phyloP scores from a whole-genome alignment of 2,888 invertebrate species.

The Cheilosia scutellata region DNA sequence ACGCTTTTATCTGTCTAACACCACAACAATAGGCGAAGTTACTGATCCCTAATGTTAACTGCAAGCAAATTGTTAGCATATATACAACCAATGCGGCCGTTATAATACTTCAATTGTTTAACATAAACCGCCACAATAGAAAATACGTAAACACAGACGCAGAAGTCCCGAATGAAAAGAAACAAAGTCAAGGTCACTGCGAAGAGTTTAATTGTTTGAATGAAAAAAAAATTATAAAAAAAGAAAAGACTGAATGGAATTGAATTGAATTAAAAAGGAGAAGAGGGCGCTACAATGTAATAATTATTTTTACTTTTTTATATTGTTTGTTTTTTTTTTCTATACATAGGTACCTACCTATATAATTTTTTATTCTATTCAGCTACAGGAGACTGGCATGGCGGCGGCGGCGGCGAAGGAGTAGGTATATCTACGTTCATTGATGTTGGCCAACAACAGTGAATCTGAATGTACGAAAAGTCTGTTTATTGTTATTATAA shows the following conservation, averaged over 20 bases:
- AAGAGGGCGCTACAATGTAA: conserved; percentile 75
- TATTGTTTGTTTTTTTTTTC: conserved; percentile 49
- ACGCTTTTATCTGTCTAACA: conserved; percentile 71
- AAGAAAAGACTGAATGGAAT: conserved; percentile 73
- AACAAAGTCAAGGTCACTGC: conserved; percentile 84
- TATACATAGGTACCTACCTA: conserved; percentile 18
- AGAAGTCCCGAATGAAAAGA: conserved; percentile 78
- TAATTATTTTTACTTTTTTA: conserved; percentile 73
- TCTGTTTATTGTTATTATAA: conserved; percentile 75
- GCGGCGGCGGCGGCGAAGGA: conserved; percentile 66
- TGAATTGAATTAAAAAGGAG: conserved; percentile 74
- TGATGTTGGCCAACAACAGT: conserved; percentile 74
- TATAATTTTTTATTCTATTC: conserved; percentile 74
- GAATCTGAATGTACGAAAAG: conserved; percentile 74
- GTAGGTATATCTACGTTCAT: conserved; percentile 61
- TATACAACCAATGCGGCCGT: conserved; percentile 70
- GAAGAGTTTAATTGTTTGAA: conserved; percentile 84
- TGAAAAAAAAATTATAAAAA: conserved; percentile 76
- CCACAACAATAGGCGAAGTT: conserved; percentile 65
- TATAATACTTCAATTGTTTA: conserved; percentile 76
- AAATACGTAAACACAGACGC: conserved; percentile 76
- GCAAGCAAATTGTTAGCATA: conserved; percentile 72
- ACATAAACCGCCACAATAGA: conserved; percentile 76
- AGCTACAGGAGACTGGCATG: conserved; percentile 68
- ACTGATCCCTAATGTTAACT: conserved; percentile 72